Evolutionary conservation across 2,888 invertebrate species (phyloP).

Genomic region (Polyploca ridens): DNA sequence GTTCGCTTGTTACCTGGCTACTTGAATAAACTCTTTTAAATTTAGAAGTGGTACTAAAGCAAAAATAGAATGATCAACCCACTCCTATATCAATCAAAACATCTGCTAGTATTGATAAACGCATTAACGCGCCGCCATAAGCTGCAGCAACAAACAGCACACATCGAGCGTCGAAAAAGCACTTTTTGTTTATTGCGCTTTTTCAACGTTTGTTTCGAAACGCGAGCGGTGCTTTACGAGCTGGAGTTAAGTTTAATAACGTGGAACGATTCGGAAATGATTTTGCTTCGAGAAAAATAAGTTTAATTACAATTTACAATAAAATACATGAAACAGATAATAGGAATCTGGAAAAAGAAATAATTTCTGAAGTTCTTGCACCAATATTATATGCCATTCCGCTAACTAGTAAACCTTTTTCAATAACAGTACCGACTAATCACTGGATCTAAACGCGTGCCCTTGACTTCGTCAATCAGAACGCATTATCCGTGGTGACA

Average conservation of each 20-base stretch:
- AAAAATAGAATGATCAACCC: no score
- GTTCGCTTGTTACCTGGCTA: no score
- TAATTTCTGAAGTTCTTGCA: no score
- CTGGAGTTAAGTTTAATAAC: not conserved
- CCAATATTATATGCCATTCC: no score
- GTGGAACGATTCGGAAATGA: not conserved
- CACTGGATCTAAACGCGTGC: no score
- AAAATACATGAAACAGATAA: not conserved
- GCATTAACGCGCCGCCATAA: not conserved
- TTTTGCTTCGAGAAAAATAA: not conserved
- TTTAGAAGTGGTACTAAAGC: no score
- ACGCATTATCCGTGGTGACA: no score
- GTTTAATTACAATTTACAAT: not conserved
- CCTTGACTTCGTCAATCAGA: no score
- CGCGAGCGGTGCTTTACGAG: not conserved
- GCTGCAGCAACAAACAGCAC: not conserved
- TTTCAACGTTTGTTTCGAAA: not conserved
- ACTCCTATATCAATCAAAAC: not conserved
- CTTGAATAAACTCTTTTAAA: no score
- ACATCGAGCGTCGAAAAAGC: not conserved
- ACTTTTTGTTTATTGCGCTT: conserved; percentile 1
- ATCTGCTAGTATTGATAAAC: not conserved
- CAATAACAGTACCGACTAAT: no score
- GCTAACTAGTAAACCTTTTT: no score
- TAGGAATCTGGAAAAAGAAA: no score